Evolutionary conservation across 2,113 vertebrate genomes (phyloP).

Genomic region (Gopherus evgoodei): DNA sequence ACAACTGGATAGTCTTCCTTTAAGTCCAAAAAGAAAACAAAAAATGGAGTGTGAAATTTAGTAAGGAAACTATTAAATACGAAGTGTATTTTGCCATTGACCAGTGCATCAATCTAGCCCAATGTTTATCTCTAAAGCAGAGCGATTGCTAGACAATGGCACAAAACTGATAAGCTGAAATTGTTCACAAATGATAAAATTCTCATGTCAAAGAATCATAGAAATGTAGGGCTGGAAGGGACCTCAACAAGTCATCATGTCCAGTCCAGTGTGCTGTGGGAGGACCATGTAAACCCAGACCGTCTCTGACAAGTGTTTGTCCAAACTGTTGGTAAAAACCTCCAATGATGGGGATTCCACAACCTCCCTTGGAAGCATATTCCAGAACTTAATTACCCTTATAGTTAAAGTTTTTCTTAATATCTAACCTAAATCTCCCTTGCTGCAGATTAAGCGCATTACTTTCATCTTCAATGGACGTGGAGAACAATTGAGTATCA

Average conservation of each 20-base stretch:
- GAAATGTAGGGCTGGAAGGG: not conserved
- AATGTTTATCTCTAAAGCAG: not conserved
- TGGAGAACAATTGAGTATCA: no score
- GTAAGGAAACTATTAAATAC: not conserved
- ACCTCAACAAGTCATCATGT: not conserved
- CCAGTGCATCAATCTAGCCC: not conserved
- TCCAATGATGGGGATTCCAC: not conserved
- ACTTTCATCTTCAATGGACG: no score
- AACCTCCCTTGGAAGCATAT: not conserved
- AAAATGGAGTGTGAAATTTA: not conserved
- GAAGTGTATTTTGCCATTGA: not conserved
- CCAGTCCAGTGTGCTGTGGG: not conserved
- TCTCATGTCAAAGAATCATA: not conserved
- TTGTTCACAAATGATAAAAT: no score
- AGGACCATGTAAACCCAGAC: not conserved
- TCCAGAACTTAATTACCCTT: no score
- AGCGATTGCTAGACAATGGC: not conserved
- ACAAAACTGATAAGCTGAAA: no score
- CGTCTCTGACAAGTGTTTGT: not conserved
- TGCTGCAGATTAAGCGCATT: no score
- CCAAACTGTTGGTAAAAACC: not conserved
- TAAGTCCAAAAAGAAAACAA: not conserved
- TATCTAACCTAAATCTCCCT: no score
- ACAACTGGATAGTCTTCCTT: not conserved
- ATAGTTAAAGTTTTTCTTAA: no score